Conservation (phyloP, 2,888 invertebrate species). For the Junonia oenone region DNA sequence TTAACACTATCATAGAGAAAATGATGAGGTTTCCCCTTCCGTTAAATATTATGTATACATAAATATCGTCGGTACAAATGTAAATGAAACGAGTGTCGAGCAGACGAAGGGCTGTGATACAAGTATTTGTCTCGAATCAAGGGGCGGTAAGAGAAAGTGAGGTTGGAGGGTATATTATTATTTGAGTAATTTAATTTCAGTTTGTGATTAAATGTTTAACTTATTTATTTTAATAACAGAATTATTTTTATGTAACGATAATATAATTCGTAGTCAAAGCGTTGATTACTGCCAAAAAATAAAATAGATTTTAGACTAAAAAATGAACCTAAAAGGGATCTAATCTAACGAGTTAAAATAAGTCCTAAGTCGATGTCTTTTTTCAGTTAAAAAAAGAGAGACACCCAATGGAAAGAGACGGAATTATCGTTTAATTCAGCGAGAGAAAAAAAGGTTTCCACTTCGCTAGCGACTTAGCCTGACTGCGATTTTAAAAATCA, state of each 20-base stretch:
- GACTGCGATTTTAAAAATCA: slow-evolving; percentile 73
- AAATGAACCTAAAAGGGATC: no score
- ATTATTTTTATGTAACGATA: no score
- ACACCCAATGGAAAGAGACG: slow-evolving; percentile 22
- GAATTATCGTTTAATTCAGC: slow-evolving; percentile 26
- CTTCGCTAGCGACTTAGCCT: slow-evolving; percentile 52
- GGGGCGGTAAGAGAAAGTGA: slow-evolving; percentile 25
- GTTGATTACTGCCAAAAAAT: no score
- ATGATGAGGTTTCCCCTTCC: slow-evolving; percentile 26
- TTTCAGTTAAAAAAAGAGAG: neutral
- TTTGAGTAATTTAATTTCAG: slow-evolving; percentile 26
- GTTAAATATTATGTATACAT: slow-evolving; percentile 20
- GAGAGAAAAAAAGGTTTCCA: slow-evolving; percentile 28
- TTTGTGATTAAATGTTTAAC: slow-evolving; percentile 10
- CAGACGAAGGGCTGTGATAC: slow-evolving; percentile 37
- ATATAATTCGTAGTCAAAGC: no score
- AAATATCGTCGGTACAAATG: slow-evolving; percentile 34
- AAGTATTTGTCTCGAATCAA: slow-evolving; percentile 38
- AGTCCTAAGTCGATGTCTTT: neutral
- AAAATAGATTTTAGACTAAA: no score
- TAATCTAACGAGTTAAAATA: neutral
- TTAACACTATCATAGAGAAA: slow-evolving; percentile 19
- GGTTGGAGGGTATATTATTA: slow-evolving; percentile 27
- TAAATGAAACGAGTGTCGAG: slow-evolving; percentile 36
- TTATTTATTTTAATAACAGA: neutral